These are phyloP conservation scores for Temnopleurus reevesii DNA, from an alignment of 53 echinoderm and acorn worm species.

Conservation along the genomic window DNA sequence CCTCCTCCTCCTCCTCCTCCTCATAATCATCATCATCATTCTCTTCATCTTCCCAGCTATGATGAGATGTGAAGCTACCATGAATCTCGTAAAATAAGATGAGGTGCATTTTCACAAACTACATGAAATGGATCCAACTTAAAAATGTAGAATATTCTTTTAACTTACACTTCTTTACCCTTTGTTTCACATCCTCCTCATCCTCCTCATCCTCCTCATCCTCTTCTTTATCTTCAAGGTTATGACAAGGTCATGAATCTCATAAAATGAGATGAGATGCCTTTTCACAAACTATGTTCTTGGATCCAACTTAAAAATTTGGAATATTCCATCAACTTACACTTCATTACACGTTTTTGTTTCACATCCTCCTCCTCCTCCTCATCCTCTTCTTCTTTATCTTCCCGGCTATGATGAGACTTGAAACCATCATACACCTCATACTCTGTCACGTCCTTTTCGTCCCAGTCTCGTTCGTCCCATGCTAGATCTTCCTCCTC, in stretches of 20 bases:
- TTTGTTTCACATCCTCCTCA: neutral
- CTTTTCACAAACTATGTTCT: no score
- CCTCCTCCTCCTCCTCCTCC: no score
- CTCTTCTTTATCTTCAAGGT: no score
- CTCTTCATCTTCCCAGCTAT: neutral
- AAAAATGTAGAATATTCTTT: no score
- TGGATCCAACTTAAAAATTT: no score
- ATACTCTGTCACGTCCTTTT: neutral
- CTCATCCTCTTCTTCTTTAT: neutral
- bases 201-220: no score
- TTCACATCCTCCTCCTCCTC: constrained; percentile 26
- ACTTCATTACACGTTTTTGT: no score
- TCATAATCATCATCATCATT: neutral
- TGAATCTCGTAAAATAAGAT: neutral
- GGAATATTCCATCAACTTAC: no score
- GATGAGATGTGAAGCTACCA: neutral
- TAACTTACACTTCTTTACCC: neutral
- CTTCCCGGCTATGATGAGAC: neutral
- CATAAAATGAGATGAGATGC: no score
- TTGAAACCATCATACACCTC: neutral
- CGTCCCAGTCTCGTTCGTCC: constrained; percentile 46
- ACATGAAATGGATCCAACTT: no score
- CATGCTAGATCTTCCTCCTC: constrained; percentile 37
- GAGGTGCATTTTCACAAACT: no score
- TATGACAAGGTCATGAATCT: no score